Evolutionary conservation across 2,113 vertebrate species (phyloP), one percentile per base, ranked within the genome.

Genomic region (Noctilio leporinus): DNA sequence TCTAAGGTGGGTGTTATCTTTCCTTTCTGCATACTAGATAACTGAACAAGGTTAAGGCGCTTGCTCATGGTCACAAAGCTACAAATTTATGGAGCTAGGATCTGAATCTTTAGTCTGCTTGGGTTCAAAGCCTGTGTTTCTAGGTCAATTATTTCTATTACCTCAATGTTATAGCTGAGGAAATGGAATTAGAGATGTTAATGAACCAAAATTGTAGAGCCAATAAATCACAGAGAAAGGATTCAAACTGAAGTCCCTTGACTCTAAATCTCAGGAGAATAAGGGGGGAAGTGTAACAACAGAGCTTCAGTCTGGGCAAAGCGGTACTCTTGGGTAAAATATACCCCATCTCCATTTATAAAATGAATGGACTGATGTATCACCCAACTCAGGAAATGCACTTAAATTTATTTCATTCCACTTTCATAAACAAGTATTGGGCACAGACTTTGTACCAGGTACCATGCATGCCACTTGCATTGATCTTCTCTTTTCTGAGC

Each of bases 241-340:
- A 59, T 70, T 67, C 33, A 62, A 57, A 43, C 26, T 70, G n/a
- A 55, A 82, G 43, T 87, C 45, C 5, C 5, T 38, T 86, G 49
- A 86, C 10, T 89, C 73, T 77, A 96, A 83, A 64, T 95, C 49
- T 92, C 69, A 81, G n/a, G 70, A 94, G 49, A 78, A 57, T 62
- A 22, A 24, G 20, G 10, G 26, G 49, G 30, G 40, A 30, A 9
- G 26, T 30, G 1, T 67, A 80, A 62, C 40, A 77, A 43, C 20
- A 47, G 53, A 95, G 26, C 22, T 83, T 85, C 38, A 15, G 9
- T 76, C 57, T 92, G 59, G 28, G 15, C 47, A 81, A 89, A 93
- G 26, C 40, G 38, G 9, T 85, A 33, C 22, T 92, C 10, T 87
- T 67, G 45, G 38, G 19, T 64, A 78, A 95, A 67, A 82, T 73